Evolutionary conservation across 92 coral and sea anemone species (phyloP).

Genomic region (Plumapathes pennacea): DNA sequence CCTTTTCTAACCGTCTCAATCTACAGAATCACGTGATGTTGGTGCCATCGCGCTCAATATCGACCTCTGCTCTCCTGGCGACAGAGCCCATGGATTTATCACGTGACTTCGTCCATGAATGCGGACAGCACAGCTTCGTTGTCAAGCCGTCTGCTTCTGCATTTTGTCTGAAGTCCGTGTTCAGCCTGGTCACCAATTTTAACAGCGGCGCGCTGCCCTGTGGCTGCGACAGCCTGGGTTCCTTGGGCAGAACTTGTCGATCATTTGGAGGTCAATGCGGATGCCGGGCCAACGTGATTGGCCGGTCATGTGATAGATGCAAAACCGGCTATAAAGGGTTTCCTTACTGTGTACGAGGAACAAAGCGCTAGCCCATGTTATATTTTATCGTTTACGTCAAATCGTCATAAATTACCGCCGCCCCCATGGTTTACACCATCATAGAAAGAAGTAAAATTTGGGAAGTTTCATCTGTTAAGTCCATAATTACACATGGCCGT

Average conservation of each 20-base stretch:
- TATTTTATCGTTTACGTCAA: too few species aligned
- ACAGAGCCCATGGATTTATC: conserved; percentile 75
- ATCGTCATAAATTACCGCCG: too few species aligned
- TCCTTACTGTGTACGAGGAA: conserved; percentile 65
- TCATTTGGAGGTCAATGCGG: conserved; percentile 91
- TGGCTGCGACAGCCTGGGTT: conserved; percentile 76
- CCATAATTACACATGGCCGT: too few species aligned
- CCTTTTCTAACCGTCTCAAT: background rate
- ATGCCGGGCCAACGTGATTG: conserved; percentile 83
- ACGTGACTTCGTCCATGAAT: conserved; percentile 66
- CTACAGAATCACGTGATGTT: conserved; percentile 82
- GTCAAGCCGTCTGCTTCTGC: conserved; percentile 69
- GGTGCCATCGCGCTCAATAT: conserved; percentile 71
- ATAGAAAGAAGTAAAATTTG: too few species aligned
- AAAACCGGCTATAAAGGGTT: conserved; percentile 81
- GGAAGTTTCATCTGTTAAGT: too few species aligned
- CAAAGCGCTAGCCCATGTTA: too few species aligned
- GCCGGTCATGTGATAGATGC: conserved; percentile 88
- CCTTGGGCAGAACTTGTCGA: conserved; percentile 62
- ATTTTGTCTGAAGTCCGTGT: conserved; percentile 77
- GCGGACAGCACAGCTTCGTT: conserved; percentile 60
- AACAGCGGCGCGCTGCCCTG: conserved; percentile 75
- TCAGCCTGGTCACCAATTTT: conserved; percentile 70
- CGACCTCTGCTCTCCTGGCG: conserved; percentile 65
- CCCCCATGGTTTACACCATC: too few species aligned